Base-by-base conservation (phyloP, 2,797 vertebrate genomes). In the Lates japonicus region DNA sequence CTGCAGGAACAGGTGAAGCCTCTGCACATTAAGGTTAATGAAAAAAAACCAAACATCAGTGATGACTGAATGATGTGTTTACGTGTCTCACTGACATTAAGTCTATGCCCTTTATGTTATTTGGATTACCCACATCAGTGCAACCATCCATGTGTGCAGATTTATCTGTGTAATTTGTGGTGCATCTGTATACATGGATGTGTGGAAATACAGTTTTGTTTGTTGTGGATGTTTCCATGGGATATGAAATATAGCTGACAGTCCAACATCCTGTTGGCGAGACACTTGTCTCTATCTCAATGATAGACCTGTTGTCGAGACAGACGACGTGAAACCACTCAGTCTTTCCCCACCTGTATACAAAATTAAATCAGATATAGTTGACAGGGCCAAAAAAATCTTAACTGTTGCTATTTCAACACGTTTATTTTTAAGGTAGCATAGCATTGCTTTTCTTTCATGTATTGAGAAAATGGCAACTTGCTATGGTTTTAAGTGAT, bases 201-300 rank as follows among this genome's bases (percentile, higher is more conserved):
- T 59, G 58, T 58, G 42, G 51, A 61, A 54, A 55, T 46, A 41
- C 60, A 29, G 62, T 14, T 54, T 8, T 86, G 71, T 87, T 91
- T 88, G 79, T 83, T 88, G 69, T 82, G 74, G 60, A 48, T 73
- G 78, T 89, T 87, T 90, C 80, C 70, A 80, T 82, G 62, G 71
- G 13, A 71, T 64, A 11, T 76, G 75, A 7, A 52, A 39, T 55
- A 76, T 68, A 31, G 62, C 72, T 73, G 83, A 90, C 79, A 76
- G 78, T 71, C 72, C 62, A 70, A 74, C 87, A 76, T 92, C 87
- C 81, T 88, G 83, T 74, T 78, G 83, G 83, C 62, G 48, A 78
- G 71, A 89, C 69, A 16, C 25, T 80, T 48, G 71, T 82, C 81
- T 88, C 54, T 79, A 67, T 78, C 37, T 61, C 7, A 9, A 83